Evolutionary conservation across 2,797 vertebrate genomes (phyloP).

Genomic region (Manis javanica): DNA sequence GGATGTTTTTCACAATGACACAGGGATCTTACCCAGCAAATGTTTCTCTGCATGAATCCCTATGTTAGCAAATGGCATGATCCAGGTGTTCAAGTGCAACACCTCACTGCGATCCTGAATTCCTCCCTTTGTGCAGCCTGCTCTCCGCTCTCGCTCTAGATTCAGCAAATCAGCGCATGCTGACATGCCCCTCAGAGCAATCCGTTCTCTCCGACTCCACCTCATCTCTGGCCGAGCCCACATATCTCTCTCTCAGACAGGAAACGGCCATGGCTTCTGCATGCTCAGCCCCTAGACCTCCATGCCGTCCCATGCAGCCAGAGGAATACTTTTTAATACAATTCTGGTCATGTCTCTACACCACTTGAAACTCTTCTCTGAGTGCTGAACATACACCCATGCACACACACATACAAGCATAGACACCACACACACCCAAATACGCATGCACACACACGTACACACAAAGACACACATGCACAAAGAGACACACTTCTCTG

Average conservation of each 20-base stretch:
- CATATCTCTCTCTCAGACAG: not conserved
- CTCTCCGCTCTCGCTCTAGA: rapidly evolving
- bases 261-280: not conserved
- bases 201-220: not conserved
- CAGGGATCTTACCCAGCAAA: not conserved
- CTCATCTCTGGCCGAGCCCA: not conserved
- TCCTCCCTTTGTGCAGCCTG: rapidly evolving
- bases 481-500: not conserved
- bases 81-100: not conserved
- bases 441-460: no score
- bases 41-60: not conserved
- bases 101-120: not conserved
- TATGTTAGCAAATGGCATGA: not conserved
- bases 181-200: rapidly evolving
- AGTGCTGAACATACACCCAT: not conserved
- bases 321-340: no score
- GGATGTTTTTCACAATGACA: not conserved
- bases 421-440: not conserved
- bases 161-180: rapidly evolving
- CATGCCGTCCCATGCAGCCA: not conserved
- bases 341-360: not conserved
- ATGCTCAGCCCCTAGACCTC: not conserved
- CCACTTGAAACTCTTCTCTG: not conserved
- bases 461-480: rapidly evolving
- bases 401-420: not conserved